These are phyloP conservation scores for Cyanoramphus novaezelandiae DNA, from an alignment of 2,113 vertebrate genomes.

Conservation along the genomic window DNA sequence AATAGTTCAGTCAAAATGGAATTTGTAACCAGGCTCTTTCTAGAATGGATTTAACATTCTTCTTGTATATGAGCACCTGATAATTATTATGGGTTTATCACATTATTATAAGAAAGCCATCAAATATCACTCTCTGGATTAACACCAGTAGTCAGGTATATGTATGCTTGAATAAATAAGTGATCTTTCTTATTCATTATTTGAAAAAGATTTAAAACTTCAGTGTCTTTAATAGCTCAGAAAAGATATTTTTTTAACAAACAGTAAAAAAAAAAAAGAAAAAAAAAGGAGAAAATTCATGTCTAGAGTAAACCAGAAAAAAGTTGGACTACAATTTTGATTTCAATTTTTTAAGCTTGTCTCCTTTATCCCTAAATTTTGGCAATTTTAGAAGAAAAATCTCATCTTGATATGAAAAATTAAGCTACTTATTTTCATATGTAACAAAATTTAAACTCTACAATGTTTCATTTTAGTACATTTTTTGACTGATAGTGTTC, in stretches of 20 bases:
- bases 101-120: not conserved
- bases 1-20: not conserved
- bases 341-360: not conserved
- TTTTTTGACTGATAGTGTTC: accelerated
- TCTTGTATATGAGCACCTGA: not conserved
- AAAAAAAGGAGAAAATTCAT: not conserved
- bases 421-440: not conserved
- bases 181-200: not conserved
- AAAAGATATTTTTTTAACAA: not conserved
- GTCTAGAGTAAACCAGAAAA: not conserved
- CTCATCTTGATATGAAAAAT: not conserved
- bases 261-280: not conserved
- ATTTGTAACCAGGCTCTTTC: not conserved
- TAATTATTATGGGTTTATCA: not conserved
- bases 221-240: not conserved
- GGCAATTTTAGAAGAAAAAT: not conserved
- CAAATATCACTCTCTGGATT: not conserved
- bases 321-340: not conserved
- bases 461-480: not conserved
- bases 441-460: not conserved
- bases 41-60: not conserved
- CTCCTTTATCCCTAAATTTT: not conserved
- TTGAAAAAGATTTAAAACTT: not conserved
- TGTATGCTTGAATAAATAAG: not conserved
- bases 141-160: not conserved